phyloP scores from a whole-genome alignment of 2,113 vertebrate genomes.

The Oxyruncus cristatus region DNA sequence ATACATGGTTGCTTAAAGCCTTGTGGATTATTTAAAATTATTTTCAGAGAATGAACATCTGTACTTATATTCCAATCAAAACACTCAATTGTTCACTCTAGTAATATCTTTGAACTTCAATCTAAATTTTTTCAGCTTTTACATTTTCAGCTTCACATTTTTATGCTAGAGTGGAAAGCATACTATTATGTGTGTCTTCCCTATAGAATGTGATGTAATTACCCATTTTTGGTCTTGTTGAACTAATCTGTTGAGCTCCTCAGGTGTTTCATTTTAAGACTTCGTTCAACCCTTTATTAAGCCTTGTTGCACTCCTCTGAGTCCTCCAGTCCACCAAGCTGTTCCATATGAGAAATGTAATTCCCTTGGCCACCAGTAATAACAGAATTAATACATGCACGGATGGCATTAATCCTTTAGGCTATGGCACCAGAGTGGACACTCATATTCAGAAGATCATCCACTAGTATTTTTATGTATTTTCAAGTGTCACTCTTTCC shows the following conservation, averaged over 20 bases:
- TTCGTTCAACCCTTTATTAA: not conserved
- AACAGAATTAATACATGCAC: not conserved
- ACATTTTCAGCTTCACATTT: not conserved
- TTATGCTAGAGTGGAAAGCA: not conserved
- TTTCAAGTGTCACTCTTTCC: not conserved
- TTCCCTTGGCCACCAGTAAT: not conserved
- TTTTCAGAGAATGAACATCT: not conserved
- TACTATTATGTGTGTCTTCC: not conserved
- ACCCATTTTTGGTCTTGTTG: not conserved
- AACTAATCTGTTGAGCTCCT: not conserved
- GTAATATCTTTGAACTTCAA: not conserved
- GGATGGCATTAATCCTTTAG: not conserved
- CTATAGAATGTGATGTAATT: not conserved
- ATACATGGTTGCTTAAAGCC: not conserved
- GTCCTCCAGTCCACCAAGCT: not conserved
- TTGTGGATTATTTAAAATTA: not conserved
- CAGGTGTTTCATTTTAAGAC: not conserved
- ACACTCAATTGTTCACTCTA: not conserved
- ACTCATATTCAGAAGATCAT: not conserved
- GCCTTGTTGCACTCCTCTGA: not conserved
- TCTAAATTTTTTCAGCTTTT: not conserved
- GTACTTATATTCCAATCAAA: not conserved
- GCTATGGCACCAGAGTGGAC: not conserved
- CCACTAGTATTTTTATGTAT: not conserved
- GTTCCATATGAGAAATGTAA: not conserved